phyloP scores from a whole-genome alignment of 2,888 invertebrate genomes.

The Empis stercorea region DNA sequence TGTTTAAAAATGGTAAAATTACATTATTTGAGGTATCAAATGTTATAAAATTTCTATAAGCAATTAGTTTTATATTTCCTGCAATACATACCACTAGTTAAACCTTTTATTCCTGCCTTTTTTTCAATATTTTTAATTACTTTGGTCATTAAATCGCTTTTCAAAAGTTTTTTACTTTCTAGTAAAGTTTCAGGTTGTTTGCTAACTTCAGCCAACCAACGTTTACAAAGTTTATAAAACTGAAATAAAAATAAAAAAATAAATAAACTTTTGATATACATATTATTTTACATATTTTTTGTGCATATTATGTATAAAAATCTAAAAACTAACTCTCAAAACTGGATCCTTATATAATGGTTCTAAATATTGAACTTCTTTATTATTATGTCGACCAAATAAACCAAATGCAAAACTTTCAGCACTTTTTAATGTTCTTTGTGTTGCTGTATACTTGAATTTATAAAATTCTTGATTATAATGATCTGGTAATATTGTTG shows the following conservation, averaged over 20 bases:
- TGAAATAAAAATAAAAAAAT: too few species aligned
- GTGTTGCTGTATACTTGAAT: conserved; percentile 66
- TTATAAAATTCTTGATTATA: conserved; percentile 41
- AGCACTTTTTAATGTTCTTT: conserved; percentile 64
- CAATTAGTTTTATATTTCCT: too few species aligned
- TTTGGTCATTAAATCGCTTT: conserved; percentile 42
- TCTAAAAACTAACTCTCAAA: conserved; percentile 51
- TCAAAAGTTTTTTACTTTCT: conserved; percentile 43
- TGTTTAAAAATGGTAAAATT: too few species aligned
- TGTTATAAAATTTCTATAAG: conserved; percentile 11
- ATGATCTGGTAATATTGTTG: conserved; percentile 44
- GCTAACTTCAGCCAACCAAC: conserved; percentile 56
- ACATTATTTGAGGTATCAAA: too few species aligned
- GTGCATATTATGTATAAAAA: too few species aligned
- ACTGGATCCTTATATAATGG: conserved; percentile 51
- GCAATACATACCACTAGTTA: conserved; percentile 26
- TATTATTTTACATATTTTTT: too few species aligned
- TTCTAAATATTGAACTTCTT: conserved; percentile 50
- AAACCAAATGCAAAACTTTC: conserved; percentile 60
- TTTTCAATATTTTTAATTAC: conserved; percentile 38
- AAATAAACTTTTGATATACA: too few species aligned
- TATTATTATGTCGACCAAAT: conserved; percentile 51
- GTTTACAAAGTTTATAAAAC: conserved; percentile 67
- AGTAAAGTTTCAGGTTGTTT: conserved; percentile 48
- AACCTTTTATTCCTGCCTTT: conserved; percentile 48